Conservation (phyloP, 2,113 vertebrate species). For the Chiloscyllium plagiosum region DNA sequence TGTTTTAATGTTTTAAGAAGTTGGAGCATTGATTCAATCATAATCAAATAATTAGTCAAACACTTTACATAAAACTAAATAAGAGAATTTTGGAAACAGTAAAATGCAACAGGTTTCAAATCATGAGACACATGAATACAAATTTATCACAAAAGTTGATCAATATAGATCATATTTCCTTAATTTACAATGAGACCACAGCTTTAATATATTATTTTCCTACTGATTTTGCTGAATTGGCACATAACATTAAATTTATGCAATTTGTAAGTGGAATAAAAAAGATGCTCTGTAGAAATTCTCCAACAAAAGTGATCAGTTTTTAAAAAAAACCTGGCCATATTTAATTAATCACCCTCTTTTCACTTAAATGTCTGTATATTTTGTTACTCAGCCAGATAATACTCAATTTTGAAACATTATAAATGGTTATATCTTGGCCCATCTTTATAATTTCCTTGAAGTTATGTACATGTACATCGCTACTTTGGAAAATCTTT, state of each 20-base stretch:
- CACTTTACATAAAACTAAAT: background rate
- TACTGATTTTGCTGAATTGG: slow-evolving; percentile 2
- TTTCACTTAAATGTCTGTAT: background rate
- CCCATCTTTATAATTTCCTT: background rate
- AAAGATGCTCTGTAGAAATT: background rate
- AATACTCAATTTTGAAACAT: background rate
- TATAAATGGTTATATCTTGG: background rate
- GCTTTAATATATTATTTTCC: background rate
- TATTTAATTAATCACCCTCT: background rate
- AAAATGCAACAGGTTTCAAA: background rate
- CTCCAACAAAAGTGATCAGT: background rate
- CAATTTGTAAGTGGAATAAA: background rate
- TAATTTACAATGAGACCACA: background rate
- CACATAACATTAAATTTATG: background rate
- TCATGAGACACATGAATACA: background rate
- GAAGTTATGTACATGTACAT: background rate
- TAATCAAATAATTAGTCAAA: background rate
- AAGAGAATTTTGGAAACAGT: background rate
- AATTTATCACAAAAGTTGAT: background rate
- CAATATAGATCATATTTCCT: background rate
- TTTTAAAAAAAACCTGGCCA: background rate
- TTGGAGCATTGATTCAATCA: background rate
- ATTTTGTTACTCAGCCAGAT: slow-evolving; percentile 9
- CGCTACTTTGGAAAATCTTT: background rate
- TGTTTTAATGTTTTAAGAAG: background rate